Evolutionary conservation across 1,140 invertebrate genomes (phyloP), one percentile per base, ranked within the genome.

Genomic region (Radopholus similis): DNA sequence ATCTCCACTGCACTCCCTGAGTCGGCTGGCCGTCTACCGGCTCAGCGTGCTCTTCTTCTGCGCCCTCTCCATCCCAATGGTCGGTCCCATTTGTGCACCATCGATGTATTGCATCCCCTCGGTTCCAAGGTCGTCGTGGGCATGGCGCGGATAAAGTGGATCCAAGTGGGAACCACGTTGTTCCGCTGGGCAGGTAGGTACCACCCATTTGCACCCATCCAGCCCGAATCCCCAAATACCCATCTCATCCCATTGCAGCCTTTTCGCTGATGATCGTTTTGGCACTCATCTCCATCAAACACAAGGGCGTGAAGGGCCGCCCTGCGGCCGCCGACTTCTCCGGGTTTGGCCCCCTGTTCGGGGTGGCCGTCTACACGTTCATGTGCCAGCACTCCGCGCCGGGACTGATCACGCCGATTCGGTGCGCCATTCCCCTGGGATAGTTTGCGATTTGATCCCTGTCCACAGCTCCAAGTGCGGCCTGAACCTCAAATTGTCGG

Each of bases 311-410:
- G 23, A 64, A 73, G 38, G 78, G 57, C 34, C 47, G 49, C 47
- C 77, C 77, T 15, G 71, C 77, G 11, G 76, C 74, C 4, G 68
- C 60, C 5, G 69, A 81, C 42, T 51, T 79, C 26, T 53, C 64
- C 38, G 71, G 72, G n/a, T 80, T 81, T 54, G 78, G 78, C 23
- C 89, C 89, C 66, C 85, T 98, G 32, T 95, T 97, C 84, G 95
- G 95, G 28, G 90, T 92, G n/a, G 95, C 92, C 82, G 90, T 97
- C 15, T 98, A 98, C 83, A 94, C 93, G 11, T 98, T 98, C 85
- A 98, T 98, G 95, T 98, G 95, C 77, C 95, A 98, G 82, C 95
- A 98, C 84, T 96, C 93, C 0, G 84, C 98, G 18, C 95, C 95
- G 5, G 90, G 90, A 3, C 86, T 98, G 32, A 87, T 98, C 37